Conservation (phyloP, 2,888 invertebrate species). For the Rhagonycha lutea region DNA sequence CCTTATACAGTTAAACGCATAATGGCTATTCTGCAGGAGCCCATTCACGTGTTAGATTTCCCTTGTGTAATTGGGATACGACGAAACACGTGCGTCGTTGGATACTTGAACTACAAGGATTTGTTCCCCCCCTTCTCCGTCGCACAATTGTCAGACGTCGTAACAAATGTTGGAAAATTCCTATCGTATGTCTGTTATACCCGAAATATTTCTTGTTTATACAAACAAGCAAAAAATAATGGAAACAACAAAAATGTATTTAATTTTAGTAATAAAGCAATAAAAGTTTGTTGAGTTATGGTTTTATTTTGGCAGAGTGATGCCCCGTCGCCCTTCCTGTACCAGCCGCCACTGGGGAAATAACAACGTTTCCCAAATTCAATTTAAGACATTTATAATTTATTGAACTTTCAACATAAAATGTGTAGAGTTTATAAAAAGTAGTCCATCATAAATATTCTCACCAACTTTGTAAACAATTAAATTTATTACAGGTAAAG, state of each 20-base stretch:
- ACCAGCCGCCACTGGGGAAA: neutral
- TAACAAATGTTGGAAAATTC: neutral
- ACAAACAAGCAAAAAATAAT: neutral
- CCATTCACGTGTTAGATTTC: neutral
- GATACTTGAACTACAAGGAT: neutral
- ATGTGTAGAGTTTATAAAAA: neutral
- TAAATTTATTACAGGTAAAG: neutral
- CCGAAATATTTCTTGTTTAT: neutral
- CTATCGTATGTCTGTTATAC: neutral
- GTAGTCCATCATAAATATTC: neutral
- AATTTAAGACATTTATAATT: neutral
- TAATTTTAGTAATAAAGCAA: neutral
- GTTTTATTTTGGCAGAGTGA: neutral
- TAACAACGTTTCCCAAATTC: neutral
- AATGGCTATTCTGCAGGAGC: neutral
- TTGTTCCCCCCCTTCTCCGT: neutral
- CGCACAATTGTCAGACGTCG: neutral
- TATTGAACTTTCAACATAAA: neutral
- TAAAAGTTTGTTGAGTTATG: neutral
- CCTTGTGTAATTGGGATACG: neutral
- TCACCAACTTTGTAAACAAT: neutral
- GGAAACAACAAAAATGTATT: neutral
- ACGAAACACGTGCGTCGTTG: neutral
- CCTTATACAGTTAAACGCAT: neutral
- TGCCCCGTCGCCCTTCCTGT: neutral